These are phyloP conservation scores for Danio jaintianensis DNA, from an alignment of 2,797 vertebrate genomes.

Conservation along the genomic window DNA sequence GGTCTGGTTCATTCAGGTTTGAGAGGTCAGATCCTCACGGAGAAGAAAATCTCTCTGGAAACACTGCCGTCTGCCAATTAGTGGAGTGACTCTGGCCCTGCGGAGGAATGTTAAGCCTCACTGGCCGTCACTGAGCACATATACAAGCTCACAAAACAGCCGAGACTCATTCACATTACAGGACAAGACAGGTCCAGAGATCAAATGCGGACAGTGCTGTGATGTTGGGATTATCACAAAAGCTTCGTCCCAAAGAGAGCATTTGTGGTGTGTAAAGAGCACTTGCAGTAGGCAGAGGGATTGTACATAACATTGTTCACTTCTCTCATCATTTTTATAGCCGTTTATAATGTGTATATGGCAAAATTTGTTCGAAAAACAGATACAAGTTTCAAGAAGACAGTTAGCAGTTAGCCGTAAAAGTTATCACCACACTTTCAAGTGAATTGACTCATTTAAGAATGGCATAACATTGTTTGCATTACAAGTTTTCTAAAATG, in stretches of 20 bases:
- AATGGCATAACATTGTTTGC: too few species aligned
- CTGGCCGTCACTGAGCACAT: constrained; percentile 52
- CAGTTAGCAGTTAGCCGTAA: too few species aligned
- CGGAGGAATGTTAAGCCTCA: constrained; percentile 62
- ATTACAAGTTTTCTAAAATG: too few species aligned
- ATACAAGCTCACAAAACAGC: constrained; percentile 42
- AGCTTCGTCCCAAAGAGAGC: constrained; percentile 6
- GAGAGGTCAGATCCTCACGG: constrained; percentile 47
- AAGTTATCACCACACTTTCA: too few species aligned
- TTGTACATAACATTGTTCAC: not conserved
- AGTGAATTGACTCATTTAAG: too few species aligned
- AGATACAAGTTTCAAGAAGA: too few species aligned
- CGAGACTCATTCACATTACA: constrained; percentile 13
- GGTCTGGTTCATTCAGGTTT: constrained; percentile 48
- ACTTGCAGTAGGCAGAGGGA: not conserved
- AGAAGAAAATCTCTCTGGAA: constrained; percentile 56
- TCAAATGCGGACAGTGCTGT: constrained; percentile 21
- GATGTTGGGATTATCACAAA: constrained; percentile 24
- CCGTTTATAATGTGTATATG: too few species aligned
- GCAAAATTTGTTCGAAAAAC: too few species aligned
- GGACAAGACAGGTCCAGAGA: constrained; percentile 33
- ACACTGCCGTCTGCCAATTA: constrained; percentile 63
- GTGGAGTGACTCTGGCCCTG: constrained; percentile 58
- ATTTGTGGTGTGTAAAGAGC: constrained; percentile 26
- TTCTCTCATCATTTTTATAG: too few species aligned